Conservation (phyloP, 1,140 invertebrate genomes). For the Zaprionus ornatus region DNA sequence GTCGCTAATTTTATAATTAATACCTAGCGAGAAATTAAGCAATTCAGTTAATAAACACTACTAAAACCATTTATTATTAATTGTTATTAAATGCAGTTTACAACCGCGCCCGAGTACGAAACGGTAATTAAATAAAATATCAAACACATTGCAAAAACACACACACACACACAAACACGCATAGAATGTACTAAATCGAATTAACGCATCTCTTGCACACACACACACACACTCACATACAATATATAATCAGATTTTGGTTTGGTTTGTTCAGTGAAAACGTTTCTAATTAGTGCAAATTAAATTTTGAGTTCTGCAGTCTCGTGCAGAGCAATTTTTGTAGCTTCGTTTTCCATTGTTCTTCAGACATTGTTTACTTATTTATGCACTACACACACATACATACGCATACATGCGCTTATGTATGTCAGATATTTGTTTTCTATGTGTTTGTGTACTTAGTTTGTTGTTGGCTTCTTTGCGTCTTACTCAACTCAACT, state of each 20-base stretch:
- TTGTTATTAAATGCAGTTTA: constrained; percentile 81
- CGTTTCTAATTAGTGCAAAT: constrained; percentile 75
- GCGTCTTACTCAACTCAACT: constrained; percentile 13
- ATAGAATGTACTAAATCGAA: constrained; percentile 53
- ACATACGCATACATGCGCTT: background rate
- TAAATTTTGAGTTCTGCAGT: constrained; percentile 61
- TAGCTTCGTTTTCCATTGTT: constrained; percentile 36
- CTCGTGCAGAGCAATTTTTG: constrained; percentile 14
- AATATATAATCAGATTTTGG: constrained; percentile 72
- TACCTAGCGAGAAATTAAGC: constrained; percentile 34
- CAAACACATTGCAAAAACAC: constrained; percentile 19
- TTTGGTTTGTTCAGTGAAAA: constrained; percentile 64
- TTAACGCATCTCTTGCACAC: constrained; percentile 54
- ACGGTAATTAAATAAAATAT: constrained; percentile 83
- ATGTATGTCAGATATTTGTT: constrained; percentile 14
- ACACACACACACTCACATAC: constrained; percentile 10
- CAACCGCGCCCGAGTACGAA: constrained; percentile 83
- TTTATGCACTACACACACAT: background rate
- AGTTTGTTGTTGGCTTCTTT: constrained; percentile 13
- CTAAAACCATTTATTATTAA: constrained; percentile 74
- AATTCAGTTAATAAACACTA: constrained; percentile 65
- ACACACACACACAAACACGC: background rate
- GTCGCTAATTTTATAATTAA: constrained; percentile 49
- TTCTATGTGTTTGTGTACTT: constrained; percentile 8
- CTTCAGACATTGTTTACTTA: constrained; percentile 16